Evolutionary conservation across 64 coral and sea anemone genomes (phyloP), one percentile per base, ranked within the genome.

Genomic region (Porites lutea): DNA sequence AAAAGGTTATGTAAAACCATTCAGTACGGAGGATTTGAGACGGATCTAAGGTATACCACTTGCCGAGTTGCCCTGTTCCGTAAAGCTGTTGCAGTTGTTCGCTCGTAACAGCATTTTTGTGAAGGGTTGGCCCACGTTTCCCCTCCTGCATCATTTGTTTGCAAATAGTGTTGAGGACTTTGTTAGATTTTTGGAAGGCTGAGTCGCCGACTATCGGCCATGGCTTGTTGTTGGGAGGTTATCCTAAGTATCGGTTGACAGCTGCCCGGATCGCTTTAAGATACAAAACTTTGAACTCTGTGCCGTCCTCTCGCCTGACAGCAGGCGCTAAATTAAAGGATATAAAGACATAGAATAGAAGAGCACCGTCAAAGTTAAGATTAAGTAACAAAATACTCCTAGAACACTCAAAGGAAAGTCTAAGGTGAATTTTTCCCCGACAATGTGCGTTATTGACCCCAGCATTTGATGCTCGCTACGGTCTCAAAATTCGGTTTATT

Each of bases 81-180:
- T 43, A 84, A 1, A 94, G 50, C 7, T 84, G 52, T 19, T 94
- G 1, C 13, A 94, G 3, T 69, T 89, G 92, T 8, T 94, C 78
- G 6, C 13, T 94, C 6, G 92, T 89, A 8, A 94, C 83, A 8
- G 86, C 27, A 1, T 94, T 55, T 88, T 89, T 94, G 44, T 94
- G 92, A 0, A 84, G 13, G 2, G 54, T 49, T 3, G 77, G 14
- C 0, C 57, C 58, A 70, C 77, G 13, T 78, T 77, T 85, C 11
- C 86, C 87, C 16, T 94, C 87, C 70, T 83, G 20, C 19, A 58
- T 59, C 18, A 74, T 64, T 60, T 74, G 48, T 62, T 87, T 88
- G 45, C 83, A 93, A 13, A 87, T 79, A 48, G 91, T 83, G 70
- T 93, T 87, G 3, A 93, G 66, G 75, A 81, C 66, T 60, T 93